Evolutionary conservation across 2,888 invertebrate genomes (phyloP).

Genomic region (Hanleya hanleyi): DNA sequence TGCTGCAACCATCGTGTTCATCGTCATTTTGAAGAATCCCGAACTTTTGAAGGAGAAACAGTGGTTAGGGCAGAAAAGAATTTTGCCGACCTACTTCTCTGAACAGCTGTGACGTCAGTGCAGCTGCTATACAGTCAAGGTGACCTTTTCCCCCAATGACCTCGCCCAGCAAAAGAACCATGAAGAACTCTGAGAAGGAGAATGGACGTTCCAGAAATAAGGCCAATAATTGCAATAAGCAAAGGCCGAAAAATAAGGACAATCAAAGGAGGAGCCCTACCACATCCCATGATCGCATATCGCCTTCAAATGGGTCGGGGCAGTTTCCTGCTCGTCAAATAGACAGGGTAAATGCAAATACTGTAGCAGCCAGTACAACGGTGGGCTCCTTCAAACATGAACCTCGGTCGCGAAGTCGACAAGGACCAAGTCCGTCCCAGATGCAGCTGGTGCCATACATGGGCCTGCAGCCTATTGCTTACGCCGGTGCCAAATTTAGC

Average conservation of each 20-base stretch:
- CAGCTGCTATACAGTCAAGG: not conserved
- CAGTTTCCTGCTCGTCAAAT: not conserved
- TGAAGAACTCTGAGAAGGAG: slow-evolving; percentile 2
- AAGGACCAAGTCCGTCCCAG: not conserved
- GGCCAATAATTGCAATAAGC: not conserved
- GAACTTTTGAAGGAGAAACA: no score
- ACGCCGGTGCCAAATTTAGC: slow-evolving; percentile 87
- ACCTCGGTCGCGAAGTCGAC: not conserved
- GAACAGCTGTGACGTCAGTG: not conserved
- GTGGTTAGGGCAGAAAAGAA: no score
- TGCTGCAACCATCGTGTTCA: not conserved
- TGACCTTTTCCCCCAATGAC: not conserved
- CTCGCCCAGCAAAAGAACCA: slow-evolving; percentile 5
- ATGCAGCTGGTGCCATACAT: not conserved
- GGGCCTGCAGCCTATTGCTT: slow-evolving; percentile 40
- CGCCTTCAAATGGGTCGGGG: not conserved
- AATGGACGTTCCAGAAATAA: not conserved
- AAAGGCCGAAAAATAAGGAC: not conserved
- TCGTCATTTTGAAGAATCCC: no score
- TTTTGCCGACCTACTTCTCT: not conserved
- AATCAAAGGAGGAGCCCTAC: not conserved
- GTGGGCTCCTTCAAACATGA: not conserved
- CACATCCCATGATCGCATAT: not conserved
- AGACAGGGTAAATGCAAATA: not conserved
- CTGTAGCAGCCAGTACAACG: not conserved